Conservation (phyloP, 2,113 vertebrate genomes). For the Strix aluco region DNA sequence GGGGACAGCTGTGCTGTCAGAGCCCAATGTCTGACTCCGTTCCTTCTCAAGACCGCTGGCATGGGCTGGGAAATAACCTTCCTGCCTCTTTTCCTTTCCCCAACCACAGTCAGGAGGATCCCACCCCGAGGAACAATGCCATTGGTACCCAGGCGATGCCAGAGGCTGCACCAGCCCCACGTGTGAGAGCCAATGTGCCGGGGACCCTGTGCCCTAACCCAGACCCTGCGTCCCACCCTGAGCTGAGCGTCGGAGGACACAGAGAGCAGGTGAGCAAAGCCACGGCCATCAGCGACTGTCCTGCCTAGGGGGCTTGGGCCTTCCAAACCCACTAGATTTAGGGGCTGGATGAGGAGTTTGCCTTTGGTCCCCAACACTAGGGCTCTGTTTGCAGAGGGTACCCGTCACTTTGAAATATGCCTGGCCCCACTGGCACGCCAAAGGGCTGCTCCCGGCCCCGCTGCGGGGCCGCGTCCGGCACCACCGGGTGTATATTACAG, state of each 20-base stretch:
- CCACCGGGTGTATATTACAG: background rate
- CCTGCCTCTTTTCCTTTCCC: background rate
- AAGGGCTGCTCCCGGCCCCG: background rate
- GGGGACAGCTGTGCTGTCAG: background rate
- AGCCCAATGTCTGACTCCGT: background rate
- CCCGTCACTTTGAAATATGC: background rate
- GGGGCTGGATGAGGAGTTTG: background rate
- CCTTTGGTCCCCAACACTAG: background rate
- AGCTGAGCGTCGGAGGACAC: background rate
- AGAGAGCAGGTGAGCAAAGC: slow-evolving; percentile 29
- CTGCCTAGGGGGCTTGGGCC: accelerated
- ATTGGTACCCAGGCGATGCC: background rate
- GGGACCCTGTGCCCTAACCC: background rate
- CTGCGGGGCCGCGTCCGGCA: accelerated
- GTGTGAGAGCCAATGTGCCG: background rate
- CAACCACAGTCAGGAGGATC: background rate
- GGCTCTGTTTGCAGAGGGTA: slow-evolving; percentile 9
- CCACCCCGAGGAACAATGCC: accelerated
- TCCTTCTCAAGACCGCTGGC: background rate
- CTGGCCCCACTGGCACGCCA: accelerated
- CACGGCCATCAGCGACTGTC: accelerated
- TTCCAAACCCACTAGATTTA: background rate
- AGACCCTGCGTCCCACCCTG: background rate
- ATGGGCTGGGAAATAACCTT: background rate
- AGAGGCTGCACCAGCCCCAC: background rate